Conservation (phyloP, 2,888 invertebrate species). For the Caenorhabditis sp. region DNA sequence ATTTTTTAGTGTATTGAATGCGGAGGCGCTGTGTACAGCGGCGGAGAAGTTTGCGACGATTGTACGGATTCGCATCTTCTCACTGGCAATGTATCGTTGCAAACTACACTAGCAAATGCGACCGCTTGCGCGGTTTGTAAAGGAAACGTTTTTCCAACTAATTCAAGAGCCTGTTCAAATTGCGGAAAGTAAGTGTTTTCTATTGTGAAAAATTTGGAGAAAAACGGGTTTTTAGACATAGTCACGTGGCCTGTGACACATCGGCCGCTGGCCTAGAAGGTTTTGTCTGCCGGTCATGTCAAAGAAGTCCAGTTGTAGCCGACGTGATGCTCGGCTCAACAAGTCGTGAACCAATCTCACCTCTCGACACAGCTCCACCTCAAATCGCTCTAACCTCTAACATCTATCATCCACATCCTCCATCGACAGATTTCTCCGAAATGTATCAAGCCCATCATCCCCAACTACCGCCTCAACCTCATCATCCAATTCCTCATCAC, state of each 20-base stretch:
- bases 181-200: conserved; percentile 26
- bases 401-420: not conserved
- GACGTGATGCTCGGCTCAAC: conserved; percentile 41
- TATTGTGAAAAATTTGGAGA: not conserved
- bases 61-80: conserved; percentile 9
- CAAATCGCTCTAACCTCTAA: not conserved
- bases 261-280: conserved; percentile 76
- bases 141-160: conserved; percentile 9
- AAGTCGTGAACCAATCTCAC: conserved; percentile 4
- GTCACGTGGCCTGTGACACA: conserved; percentile 34
- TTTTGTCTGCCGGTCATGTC: conserved; percentile 80
- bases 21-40: conserved; percentile 14
- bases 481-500: conserved; percentile 12
- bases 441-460: conserved; percentile 6
- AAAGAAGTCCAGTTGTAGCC: conserved; percentile 46
- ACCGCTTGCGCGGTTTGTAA: conserved; percentile 6
- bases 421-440: not conserved
- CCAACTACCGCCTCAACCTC: conserved; percentile 15
- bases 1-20: conserved; percentile 37
- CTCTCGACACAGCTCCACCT: not conserved
- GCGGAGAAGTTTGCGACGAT: conserved; percentile 27
- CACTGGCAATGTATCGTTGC: not conserved
- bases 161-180: conserved; percentile 17
- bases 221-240: conserved; percentile 12
- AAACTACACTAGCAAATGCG: not conserved